Base-by-base conservation (phyloP, 2,888 invertebrate genomes). In the Osmoderma eremita region DNA sequence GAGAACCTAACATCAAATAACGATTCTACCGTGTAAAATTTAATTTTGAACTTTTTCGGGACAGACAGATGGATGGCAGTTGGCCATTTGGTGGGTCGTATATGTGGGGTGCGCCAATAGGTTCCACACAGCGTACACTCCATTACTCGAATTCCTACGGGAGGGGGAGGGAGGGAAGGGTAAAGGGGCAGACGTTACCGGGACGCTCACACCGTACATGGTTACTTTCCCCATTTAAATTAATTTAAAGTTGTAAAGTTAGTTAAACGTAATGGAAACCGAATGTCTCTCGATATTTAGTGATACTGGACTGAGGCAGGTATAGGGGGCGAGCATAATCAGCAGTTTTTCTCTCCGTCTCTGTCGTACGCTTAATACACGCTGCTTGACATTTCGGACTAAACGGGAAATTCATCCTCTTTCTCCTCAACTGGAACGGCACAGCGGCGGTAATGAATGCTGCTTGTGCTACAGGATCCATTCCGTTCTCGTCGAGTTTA, bases 381-480 rank as follows among this genome's bases (percentile, higher is more conserved):
- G n/a, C 30, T 6, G 30, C 53, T 38, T 53, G 53, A 36, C 50
- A 30, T 53, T 36, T 53, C 18, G 20, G 17, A 10, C 12, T 30
- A 30, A 30, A 30, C 30, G 8, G 30, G 38, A 18, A 53, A 38
- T 38, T 17, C 53, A 24, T 30, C 50, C 58, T 20, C 58, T 63
- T 13, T 17, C 58, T 20, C 58, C 49, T 13, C 13, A 15, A 51
- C 30, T 13, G 30, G 50, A 51, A 51, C 64, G 58, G 68, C 70
- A 71, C 64, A 62, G 68, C 70, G 71, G 70, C 74, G 76, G 76
- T 78, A 78, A 78, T 78, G 78, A 79, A 77, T 78, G 78, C n/a
- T n/a, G n/a, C 78, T 78, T 77, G 76, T 78, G 75, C 76, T 75
- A 77, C 78, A 77, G 75, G 75, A 76, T 78, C 78, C 66, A 24